phyloP scores from a whole-genome alignment of 1,140 invertebrate genomes.

The Drosophila murphyi region DNA sequence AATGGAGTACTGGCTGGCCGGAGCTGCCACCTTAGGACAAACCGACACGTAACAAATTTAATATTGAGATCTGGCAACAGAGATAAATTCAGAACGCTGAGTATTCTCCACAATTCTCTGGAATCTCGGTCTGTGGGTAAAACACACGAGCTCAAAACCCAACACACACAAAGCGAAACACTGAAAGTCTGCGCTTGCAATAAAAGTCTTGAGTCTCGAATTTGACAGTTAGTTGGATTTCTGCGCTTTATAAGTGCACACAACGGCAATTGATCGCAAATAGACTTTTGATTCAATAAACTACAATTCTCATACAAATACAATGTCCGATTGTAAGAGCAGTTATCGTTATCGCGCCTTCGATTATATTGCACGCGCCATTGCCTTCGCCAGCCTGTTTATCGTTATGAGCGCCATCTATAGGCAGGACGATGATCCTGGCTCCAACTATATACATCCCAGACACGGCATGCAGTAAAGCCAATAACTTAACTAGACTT shows the following conservation, averaged over 20 bases:
- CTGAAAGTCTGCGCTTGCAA: slow-evolving; percentile 7
- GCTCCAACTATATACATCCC: slow-evolving; percentile 84
- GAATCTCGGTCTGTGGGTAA: neutral
- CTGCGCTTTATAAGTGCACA: neutral
- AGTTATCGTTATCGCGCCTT: slow-evolving; percentile 18
- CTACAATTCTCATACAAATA: neutral
- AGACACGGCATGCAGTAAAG: too few species aligned
- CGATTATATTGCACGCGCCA: slow-evolving; percentile 8
- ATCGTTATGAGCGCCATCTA: slow-evolving; percentile 56
- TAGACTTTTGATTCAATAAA: neutral
- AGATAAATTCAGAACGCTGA: neutral
- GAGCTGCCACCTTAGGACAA: too few species aligned
- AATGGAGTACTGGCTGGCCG: too few species aligned
- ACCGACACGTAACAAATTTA: too few species aligned
- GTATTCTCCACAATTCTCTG: neutral
- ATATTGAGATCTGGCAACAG: neutral
- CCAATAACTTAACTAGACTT: neutral
- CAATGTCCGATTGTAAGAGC: slow-evolving; percentile 16
- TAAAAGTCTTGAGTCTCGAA: slow-evolving; percentile 18
- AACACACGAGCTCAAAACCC: neutral
- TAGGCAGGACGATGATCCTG: slow-evolving; percentile 91
- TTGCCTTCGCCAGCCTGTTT: slow-evolving; percentile 46
- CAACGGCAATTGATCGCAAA: neutral
- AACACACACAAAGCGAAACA: neutral
- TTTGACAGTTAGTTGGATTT: neutral